Conservation (phyloP, 2,113 vertebrate species). For the Tetrax tetrax region DNA sequence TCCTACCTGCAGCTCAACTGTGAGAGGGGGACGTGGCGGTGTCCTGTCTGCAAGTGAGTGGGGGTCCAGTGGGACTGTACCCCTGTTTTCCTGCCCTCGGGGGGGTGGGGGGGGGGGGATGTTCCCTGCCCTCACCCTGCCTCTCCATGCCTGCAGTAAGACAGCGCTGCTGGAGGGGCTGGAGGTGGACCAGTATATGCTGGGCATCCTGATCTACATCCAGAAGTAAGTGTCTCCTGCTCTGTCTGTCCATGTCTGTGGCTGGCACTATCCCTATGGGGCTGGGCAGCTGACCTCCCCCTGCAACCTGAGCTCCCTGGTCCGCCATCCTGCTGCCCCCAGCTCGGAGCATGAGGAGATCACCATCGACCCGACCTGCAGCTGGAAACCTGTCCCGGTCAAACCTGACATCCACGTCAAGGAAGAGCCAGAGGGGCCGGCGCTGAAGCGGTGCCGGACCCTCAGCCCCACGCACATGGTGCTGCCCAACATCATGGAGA, state of each 20-base stretch:
- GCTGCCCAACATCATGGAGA: slow-evolving; percentile 95
- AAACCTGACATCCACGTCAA: slow-evolving; percentile 92
- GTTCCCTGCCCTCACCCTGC: neutral
- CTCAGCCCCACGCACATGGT: slow-evolving; percentile 94
- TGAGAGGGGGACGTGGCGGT: slow-evolving; percentile 86
- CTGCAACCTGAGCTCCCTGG: neutral
- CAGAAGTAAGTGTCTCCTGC: slow-evolving; percentile 83
- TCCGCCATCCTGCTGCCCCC: neutral
- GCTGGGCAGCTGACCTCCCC: accelerated
- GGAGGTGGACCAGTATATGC: slow-evolving; percentile 97
- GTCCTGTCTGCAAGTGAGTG: slow-evolving; percentile 82
- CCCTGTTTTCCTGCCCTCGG: neutral
- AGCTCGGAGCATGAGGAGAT: slow-evolving; percentile 96
- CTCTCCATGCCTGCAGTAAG: slow-evolving; percentile 79
- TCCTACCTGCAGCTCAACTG: slow-evolving; percentile 86
- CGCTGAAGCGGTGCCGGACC: slow-evolving; percentile 90
- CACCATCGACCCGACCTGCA: slow-evolving; percentile 94
- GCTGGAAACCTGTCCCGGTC: slow-evolving; percentile 92
- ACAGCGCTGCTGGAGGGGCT: slow-evolving; percentile 92
- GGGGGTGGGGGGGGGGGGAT: neutral
- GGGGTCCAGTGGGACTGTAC: accelerated
- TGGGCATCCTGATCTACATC: slow-evolving; percentile 94
- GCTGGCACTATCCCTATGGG: neutral
- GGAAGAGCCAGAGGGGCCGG: slow-evolving; percentile 90
- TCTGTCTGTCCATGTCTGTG: neutral